Conservation (phyloP, 2,113 vertebrate genomes). For the cat (Felis catus) region F.catus_Fca126_mat1.0 CM031416.1:44805501-44806000, state of each 20-base stretch:
- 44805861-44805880: background rate
- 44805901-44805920: background rate
- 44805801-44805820: conserved; percentile 45
- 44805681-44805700: conserved; percentile 37
- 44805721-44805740: background rate
- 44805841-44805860: conserved; percentile 43
- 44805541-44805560: fast-evolving
- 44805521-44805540: background rate
- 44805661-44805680: background rate
- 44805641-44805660: background rate
- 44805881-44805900: background rate
- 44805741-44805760: background rate
- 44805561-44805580: background rate
- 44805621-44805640: background rate
- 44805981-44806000: too few relatives aligned
- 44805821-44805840: conserved; percentile 7
- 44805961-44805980: too few relatives aligned
- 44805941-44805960: too few relatives aligned
- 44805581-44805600: background rate
- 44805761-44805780: conserved; percentile 34
- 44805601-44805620: background rate
- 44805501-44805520: background rate
- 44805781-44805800: conserved; percentile 9
- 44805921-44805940: too few relatives aligned
- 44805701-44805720: background rate